phyloP scores from a whole-genome alignment of 2,113 vertebrate species.

The Coptodon bakossiorum region DNA sequence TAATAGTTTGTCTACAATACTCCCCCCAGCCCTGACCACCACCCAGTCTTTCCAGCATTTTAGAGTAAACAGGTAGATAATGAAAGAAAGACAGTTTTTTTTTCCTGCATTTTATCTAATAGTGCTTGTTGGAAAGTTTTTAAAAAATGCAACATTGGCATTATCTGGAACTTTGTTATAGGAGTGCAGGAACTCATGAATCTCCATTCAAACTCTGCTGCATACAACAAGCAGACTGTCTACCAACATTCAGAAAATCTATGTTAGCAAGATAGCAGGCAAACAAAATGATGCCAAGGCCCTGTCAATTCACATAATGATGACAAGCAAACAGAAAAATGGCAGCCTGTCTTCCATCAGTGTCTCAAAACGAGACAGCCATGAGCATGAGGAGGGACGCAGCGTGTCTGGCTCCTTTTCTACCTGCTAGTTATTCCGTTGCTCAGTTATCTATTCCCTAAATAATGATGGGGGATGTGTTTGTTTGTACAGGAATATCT shows the following conservation, averaged over 20 bases:
- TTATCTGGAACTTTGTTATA: not conserved
- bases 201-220: not conserved
- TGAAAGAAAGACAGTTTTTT: not conserved
- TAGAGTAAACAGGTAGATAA: not conserved
- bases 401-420: not conserved
- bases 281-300: slow-evolving; percentile 4
- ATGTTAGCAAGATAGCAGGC: not conserved
- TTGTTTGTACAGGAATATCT: not conserved
- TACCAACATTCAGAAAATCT: not conserved
- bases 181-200: not conserved
- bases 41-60: not conserved
- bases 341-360: not conserved
- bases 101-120: not conserved
- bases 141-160: not conserved
- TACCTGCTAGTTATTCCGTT: not conserved
- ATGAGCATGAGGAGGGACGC: not conserved
- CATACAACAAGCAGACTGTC: not conserved
- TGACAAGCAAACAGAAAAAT: slow-evolving; percentile 26
- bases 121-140: not conserved
- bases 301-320: slow-evolving; percentile 25
- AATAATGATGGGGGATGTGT: not conserved
- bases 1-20: not conserved
- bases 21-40: not conserved
- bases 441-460: not conserved
- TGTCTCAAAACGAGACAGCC: not conserved